Conservation (phyloP, 37 sponge, comb jelly and placozoan genomes). For the Axinella damicornis region DNA sequence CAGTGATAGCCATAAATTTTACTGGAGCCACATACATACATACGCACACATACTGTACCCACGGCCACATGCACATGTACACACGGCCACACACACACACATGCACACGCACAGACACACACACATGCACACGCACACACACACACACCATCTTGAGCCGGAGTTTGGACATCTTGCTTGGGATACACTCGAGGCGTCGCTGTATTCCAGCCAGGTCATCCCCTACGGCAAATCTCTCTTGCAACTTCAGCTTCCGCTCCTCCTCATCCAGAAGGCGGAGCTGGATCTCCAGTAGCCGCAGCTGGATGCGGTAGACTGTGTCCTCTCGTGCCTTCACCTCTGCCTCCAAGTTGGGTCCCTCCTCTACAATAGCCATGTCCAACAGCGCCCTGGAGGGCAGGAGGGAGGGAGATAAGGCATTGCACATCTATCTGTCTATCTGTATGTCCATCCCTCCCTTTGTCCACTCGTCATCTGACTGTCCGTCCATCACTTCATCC, state of each 20-base stretch:
- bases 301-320: constrained; percentile 39
- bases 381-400: constrained; percentile 19
- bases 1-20: too few relatives aligned
- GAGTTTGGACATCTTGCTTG: constrained; percentile 33
- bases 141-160: constrained; percentile 39
- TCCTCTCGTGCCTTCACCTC: constrained; percentile 37
- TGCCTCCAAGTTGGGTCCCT: constrained; percentile 50
- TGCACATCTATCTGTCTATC: too few relatives aligned
- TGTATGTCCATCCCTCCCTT: too few relatives aligned
- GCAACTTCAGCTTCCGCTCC: constrained; percentile 36
- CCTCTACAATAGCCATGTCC: constrained; percentile 66
- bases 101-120: constrained; percentile 1
- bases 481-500: too few relatives aligned
- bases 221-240: constrained; percentile 30
- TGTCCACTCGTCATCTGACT: too few relatives aligned
- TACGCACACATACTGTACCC: not conserved
- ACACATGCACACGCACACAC: constrained; percentile 1
- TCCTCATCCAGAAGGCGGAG: constrained; percentile 51
- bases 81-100: too few relatives aligned
- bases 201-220: constrained; percentile 12
- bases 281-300: constrained; percentile 32
- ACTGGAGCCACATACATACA: too few relatives aligned
- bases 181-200: not conserved
- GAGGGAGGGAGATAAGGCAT: too few relatives aligned
- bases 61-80: not conserved